Percentiles rank a stretch among this genome's conserved stretches.
These are phyloP conservation scores for Aricia artaxerxes DNA, from an alignment of 2,888 invertebrate genomes.

Conservation along the genomic window DNA sequence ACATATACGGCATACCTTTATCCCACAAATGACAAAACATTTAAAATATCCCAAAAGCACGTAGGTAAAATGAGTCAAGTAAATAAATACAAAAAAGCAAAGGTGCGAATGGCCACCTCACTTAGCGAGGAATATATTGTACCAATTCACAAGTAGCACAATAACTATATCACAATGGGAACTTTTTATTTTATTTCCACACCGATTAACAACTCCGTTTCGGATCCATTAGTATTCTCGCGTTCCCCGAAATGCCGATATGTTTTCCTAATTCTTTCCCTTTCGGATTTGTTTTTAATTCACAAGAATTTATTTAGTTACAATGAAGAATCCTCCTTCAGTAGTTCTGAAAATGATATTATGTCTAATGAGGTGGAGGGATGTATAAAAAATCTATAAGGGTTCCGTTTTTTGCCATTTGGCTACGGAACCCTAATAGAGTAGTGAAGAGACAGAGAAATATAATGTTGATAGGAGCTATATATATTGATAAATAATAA, in stretches of 20 bases:
- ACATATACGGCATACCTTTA: neutral
- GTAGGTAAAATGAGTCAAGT: slow-evolving; percentile 18
- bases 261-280: neutral
- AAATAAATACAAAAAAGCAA: slow-evolving; percentile 35
- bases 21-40: slow-evolving; percentile 4
- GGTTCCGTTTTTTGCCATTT: too few relatives aligned
- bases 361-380: too few relatives aligned
- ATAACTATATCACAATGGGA: slow-evolving; percentile 53
- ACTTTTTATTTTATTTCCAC: slow-evolving; percentile 41
- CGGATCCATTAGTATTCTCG: slow-evolving; percentile 32
- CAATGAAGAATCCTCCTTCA: neutral
- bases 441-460: neutral
- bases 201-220: slow-evolving; percentile 37
- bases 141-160: slow-evolving; percentile 53
- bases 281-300: neutral
- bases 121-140: slow-evolving; percentile 52
- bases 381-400: too few relatives aligned
- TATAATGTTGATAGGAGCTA: neutral
- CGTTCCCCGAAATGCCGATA: slow-evolving; percentile 6
- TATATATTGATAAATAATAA: neutral
- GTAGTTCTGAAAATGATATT: neutral
- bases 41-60: slow-evolving; percentile 23
- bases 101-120: slow-evolving; percentile 53
- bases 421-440: too few relatives aligned
- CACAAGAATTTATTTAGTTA: neutral